A percentile compares a stretch with the other conserved stretches of the same genome.
Evolutionary conservation across 2,113 vertebrate genomes (phyloP).

Genomic region (Mugil cephalus): DNA sequence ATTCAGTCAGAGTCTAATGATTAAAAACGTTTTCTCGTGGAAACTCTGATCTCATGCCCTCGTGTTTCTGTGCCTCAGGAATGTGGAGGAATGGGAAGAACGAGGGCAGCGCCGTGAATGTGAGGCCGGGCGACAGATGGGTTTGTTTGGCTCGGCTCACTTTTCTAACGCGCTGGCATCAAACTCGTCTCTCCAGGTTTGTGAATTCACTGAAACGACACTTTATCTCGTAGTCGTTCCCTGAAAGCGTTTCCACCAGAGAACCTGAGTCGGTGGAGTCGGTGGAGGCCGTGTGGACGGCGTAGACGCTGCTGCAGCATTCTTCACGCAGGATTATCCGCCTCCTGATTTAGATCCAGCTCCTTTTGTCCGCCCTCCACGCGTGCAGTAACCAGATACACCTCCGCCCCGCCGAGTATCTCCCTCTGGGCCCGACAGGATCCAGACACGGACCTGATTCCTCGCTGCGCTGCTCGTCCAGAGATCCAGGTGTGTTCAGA

Average conservation of each 20-base stretch:
- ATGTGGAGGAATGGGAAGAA: conserved; percentile 50
- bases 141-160: conserved; percentile 56
- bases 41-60: conserved; percentile 59
- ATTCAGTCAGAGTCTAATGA: conserved; percentile 8
- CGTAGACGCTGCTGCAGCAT: background rate
- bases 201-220: conserved; percentile 8
- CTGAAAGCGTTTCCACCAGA: background rate
- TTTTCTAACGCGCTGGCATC: conserved; percentile 8
- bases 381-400: conserved; percentile 51
- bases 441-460: conserved; percentile 36
- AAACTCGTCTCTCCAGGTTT: background rate
- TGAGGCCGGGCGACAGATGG: conserved; percentile 38
- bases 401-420: conserved; percentile 9
- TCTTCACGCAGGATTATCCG: conserved; percentile 43
- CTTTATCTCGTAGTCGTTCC: background rate
- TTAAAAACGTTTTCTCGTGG: conserved; percentile 51
- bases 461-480: conserved; percentile 5
- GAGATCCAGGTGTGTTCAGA: conserved; percentile 45
- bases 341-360: conserved; percentile 64
- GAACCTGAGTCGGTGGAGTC: too few relatives aligned
- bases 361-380: conserved; percentile 11
- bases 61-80: conserved; percentile 49
- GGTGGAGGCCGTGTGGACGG: too few relatives aligned
- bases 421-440: conserved; percentile 34
- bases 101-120: conserved; percentile 39